Evolutionary conservation across 2,113 vertebrate species (phyloP).

Genomic region (Mastomys natalensis): DNA sequence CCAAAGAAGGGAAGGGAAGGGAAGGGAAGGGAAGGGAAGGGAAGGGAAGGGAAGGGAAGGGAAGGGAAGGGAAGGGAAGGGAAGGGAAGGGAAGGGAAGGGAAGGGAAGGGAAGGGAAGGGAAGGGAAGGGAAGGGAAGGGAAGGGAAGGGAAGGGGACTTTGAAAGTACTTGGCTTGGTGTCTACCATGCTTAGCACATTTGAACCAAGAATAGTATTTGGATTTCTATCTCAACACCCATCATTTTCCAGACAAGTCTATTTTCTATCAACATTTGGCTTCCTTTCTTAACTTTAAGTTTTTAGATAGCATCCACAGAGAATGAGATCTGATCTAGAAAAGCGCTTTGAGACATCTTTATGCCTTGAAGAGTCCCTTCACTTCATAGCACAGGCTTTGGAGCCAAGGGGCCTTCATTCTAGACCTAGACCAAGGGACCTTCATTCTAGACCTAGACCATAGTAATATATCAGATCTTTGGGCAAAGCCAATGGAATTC

Average conservation of each 20-base stretch:
- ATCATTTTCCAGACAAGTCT: not conserved
- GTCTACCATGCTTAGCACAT: not conserved
- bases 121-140: not conserved
- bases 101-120: too few species aligned
- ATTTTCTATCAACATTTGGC: not conserved
- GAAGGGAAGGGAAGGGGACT: not conserved
- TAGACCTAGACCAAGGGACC: not conserved
- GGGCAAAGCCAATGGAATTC: not conserved
- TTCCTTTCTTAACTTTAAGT: not conserved
- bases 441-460: not conserved
- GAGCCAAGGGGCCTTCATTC: not conserved
- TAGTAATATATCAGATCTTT: not conserved
- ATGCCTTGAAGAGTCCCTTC: not conserved
- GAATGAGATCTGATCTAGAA: not conserved
- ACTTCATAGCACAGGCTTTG: not conserved
- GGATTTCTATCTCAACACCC: not conserved
- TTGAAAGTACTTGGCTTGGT: not conserved
- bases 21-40: too few species aligned
- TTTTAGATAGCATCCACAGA: not conserved
- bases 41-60: too few species aligned
- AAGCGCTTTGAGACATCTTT: not conserved
- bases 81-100: not conserved
- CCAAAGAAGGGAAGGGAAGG: not conserved
- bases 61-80: rapidly evolving
- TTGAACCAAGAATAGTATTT: not conserved